phyloP scores from a whole-genome alignment of 2,888 invertebrate species.

The Apamea epomidion region DNA sequence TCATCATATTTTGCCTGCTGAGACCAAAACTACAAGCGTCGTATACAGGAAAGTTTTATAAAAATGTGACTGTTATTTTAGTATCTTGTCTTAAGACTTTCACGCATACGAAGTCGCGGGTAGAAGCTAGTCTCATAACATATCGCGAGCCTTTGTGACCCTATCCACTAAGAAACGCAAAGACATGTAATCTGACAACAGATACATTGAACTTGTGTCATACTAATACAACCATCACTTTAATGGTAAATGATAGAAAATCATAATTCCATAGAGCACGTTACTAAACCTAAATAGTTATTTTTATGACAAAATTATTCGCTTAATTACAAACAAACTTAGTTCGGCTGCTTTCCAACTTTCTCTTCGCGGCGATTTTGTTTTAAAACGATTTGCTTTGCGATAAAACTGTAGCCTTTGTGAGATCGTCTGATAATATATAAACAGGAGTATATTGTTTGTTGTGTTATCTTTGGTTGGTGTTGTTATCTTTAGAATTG shows the following conservation, averaged over 20 bases:
- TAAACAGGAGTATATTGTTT: constrained; percentile 16
- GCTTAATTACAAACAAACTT: constrained; percentile 69
- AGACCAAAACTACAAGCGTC: no score
- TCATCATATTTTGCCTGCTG: no score
- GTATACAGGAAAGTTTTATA: no score
- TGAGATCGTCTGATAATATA: constrained; percentile 44
- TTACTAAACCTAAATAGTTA: constrained; percentile 61
- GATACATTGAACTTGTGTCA: neutral
- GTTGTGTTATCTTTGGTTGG: neutral
- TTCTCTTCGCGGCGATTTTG: constrained; percentile 62
- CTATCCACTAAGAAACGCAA: neutral
- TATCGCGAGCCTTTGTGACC: neutral
- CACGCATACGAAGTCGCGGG: no score
- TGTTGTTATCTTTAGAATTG: constrained; percentile 9
- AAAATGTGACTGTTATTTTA: no score
- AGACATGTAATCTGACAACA: neutral
- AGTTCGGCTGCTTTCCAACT: constrained; percentile 66
- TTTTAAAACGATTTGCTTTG: constrained; percentile 64
- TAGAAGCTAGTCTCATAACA: neutral
- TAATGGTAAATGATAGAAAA: constrained; percentile 22
- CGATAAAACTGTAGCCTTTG: constrained; percentile 53
- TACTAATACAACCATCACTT: neutral
- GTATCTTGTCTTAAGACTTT: no score
- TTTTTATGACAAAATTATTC: constrained; percentile 69
- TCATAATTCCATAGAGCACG: constrained; percentile 52